These are phyloP conservation scores for Hypotaenidia philippensis DNA, from an alignment of 2,797 vertebrate genomes.

Conservation along the genomic window DNA sequence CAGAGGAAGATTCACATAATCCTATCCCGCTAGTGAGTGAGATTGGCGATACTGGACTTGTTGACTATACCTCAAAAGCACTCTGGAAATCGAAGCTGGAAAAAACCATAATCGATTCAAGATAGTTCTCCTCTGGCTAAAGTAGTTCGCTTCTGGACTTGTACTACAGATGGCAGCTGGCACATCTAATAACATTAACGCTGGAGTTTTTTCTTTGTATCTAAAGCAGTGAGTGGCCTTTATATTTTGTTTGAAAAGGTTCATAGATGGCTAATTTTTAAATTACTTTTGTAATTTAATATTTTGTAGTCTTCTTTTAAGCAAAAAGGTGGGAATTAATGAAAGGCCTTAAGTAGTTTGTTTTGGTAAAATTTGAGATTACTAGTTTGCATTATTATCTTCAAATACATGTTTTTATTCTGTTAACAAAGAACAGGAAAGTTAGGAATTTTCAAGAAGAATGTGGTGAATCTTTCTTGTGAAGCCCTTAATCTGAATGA, in stretches of 20 bases:
- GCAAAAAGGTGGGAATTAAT: fast-evolving
- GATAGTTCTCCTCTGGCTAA: background rate
- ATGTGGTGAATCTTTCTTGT: background rate
- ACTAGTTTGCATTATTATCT: background rate
- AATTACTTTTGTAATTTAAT: background rate
- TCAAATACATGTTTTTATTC: background rate
- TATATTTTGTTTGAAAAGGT: background rate
- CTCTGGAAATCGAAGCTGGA: background rate
- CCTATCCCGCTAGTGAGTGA: background rate
- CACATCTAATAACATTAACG: background rate
- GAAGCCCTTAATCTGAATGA: background rate
- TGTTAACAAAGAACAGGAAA: background rate
- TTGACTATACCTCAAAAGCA: background rate
- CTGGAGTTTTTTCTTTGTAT: background rate
- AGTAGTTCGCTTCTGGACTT: background rate
- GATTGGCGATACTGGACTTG: background rate
- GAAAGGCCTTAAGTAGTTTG: background rate
- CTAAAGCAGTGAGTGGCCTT: background rate
- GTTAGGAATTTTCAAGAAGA: background rate
- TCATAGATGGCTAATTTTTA: background rate
- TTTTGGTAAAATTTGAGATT: background rate
- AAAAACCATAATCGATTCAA: fast-evolving
- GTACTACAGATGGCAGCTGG: background rate
- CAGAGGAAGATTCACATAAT: background rate
- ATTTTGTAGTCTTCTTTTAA: background rate